Base-by-base conservation (phyloP, 2,113 vertebrate genomes). In the Tyto alba region DNA sequence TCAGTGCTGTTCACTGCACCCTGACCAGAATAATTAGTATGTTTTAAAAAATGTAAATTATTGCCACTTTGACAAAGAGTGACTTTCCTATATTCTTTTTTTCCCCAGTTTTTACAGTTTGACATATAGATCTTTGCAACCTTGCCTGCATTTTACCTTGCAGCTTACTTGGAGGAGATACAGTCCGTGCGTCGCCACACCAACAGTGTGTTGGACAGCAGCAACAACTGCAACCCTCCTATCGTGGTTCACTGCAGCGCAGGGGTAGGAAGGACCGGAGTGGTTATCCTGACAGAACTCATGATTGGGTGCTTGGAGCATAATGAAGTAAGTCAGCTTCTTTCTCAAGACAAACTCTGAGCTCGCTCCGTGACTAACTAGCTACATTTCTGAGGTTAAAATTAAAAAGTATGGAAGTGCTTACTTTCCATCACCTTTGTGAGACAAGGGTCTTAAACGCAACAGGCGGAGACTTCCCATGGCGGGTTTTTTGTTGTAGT, bases 231-330 rank as follows among this genome's bases (percentile, higher is more conserved):
- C 90, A 99, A 99, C 83, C 99, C 99, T 1, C 99, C 99, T 0
- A 98, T 99, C 7, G 98, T 99, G 72, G 99, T 99, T 16, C 99
- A 99, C 97, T 99, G 99, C 93, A 99, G 99, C 0, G 99, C 99
- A 0, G 99, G 99, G 0, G 99, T 99, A 36, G 99, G 99, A 1
- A 98, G 99, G 56, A 99, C 99, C 0, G 99, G 99, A 0, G 99
- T 99, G 91, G 98, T 99, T 81, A 99, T 99, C 93, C 98, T 99
- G 0, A 98, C 99, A 1, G 99, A 99, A 79, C 98, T 99, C 81
- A 99, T 99, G 99, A 98, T 99, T 86, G 98, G 98, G 94, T 99
- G 99, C 96, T 98, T 99, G 97, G 99, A 99, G 94, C 99, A 99
- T 71, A 99, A 99, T 7, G 99, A 99, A 96, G 99, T 99, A 94